These are phyloP conservation scores for Camponotus vicinus DNA, from an alignment of 1,140 invertebrate species.

Conservation along the genomic window DNA sequence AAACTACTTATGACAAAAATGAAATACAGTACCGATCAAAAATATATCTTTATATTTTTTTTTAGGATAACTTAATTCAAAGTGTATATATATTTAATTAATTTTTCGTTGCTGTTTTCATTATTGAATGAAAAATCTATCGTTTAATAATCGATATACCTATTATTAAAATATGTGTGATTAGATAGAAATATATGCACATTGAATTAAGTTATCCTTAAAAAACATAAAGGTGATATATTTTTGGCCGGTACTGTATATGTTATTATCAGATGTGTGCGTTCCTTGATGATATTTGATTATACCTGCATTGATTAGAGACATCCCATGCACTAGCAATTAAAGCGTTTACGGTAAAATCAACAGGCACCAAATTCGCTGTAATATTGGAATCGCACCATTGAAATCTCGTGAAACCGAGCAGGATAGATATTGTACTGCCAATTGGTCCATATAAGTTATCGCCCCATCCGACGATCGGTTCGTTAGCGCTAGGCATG, in stretches of 20 bases:
- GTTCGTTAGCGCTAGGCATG: slow-evolving; percentile 91
- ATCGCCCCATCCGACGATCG: slow-evolving; percentile 92
- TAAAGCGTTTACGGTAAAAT: slow-evolving; percentile 92
- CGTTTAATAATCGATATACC: too few species aligned
- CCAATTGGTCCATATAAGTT: slow-evolving; percentile 93
- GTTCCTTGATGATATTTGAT: slow-evolving; percentile 83
- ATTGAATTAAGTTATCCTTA: too few species aligned
- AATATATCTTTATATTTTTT: too few species aligned
- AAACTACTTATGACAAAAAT: slow-evolving; percentile 85
- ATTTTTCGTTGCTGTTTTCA: too few species aligned
- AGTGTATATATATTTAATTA: too few species aligned
- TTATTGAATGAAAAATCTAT: too few species aligned
- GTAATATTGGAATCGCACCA: slow-evolving; percentile 87
- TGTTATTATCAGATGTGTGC: too few species aligned
- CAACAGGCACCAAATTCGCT: slow-evolving; percentile 93
- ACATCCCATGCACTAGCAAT: slow-evolving; percentile 91
- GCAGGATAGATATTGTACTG: slow-evolving; percentile 86
- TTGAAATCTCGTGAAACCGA: slow-evolving; percentile 90
- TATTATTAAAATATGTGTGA: too few species aligned
- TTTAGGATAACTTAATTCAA: too few species aligned
- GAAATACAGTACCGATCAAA: slow-evolving; percentile 84
- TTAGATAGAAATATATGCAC: too few species aligned
- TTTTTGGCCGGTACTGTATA: too few species aligned
- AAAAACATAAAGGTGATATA: too few species aligned
- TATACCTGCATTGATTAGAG: slow-evolving; percentile 79